phyloP scores from a whole-genome alignment of 2,888 invertebrate species.

The Hirtodrosophila histrioides region DNA sequence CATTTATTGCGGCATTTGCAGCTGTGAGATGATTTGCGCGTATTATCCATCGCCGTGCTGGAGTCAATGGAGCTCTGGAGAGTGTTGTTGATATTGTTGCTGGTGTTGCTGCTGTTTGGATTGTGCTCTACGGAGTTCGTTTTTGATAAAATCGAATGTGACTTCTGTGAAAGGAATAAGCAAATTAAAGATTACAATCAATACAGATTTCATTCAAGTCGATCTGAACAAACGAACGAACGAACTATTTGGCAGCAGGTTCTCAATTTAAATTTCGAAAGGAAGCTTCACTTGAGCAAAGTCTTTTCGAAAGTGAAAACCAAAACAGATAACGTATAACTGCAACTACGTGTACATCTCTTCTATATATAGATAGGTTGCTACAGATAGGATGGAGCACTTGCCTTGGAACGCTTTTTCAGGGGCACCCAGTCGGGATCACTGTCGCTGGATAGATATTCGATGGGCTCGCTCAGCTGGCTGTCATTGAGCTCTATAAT shows the following conservation, averaged over 20 bases:
- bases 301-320: too few relatives aligned
- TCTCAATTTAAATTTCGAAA: too few relatives aligned
- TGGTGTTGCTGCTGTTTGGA: conserved; percentile 3
- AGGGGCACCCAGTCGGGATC: conserved; percentile 56
- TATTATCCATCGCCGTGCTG: conserved; percentile 8
- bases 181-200: neutral
- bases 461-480: neutral
- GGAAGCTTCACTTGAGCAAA: too few relatives aligned
- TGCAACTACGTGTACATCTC: too few relatives aligned
- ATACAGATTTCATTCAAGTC: too few relatives aligned
- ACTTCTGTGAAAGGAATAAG: conserved; percentile 3
- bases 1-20: conserved; percentile 73
- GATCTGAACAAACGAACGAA: too few relatives aligned
- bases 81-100: conserved; percentile 3
- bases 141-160: neutral
- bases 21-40: conserved; percentile 1
- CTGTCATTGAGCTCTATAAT: neutral
- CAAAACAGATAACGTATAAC: too few relatives aligned
- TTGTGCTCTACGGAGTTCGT: neutral
- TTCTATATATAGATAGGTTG: too few relatives aligned
- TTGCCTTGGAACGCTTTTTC: conserved; percentile 6
- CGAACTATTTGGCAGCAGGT: too few relatives aligned
- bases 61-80: conserved; percentile 1
- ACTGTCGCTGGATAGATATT: neutral
- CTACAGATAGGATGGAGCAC: too few relatives aligned